Conservation (phyloP, 2,113 vertebrate genomes). For the Microcebus jonahi region DNA sequence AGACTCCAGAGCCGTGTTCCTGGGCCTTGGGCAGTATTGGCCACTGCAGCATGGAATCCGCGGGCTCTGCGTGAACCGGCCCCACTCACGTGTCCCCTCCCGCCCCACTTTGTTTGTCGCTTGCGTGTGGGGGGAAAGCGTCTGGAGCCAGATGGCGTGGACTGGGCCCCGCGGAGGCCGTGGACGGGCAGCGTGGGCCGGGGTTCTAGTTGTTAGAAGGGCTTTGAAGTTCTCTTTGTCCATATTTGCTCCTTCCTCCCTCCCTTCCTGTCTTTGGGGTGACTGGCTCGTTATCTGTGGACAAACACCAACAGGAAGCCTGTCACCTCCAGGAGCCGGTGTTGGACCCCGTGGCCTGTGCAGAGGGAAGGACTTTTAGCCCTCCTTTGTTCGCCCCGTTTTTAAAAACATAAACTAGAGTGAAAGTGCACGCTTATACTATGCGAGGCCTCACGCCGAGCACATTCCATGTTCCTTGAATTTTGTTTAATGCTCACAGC, state of each 20-base stretch:
- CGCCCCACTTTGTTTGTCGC: constrained; percentile 61
- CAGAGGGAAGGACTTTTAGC: neutral
- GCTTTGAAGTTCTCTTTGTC: neutral
- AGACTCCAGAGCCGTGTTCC: constrained; percentile 79
- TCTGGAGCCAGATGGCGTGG: neutral
- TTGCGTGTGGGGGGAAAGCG: neutral
- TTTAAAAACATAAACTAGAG: neutral
- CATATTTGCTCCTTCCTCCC: neutral
- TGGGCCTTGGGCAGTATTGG: constrained; percentile 87
- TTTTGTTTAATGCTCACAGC: neutral
- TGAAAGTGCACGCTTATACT: too few relatives aligned
- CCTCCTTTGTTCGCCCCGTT: neutral
- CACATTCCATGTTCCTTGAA: neutral
- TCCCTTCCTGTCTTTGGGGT: neutral
- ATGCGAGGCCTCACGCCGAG: neutral
- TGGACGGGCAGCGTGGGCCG: neutral
- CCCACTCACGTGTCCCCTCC: constrained; percentile 80
- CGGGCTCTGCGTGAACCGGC: constrained; percentile 84
- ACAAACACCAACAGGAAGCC: neutral
- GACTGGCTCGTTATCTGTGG: neutral
- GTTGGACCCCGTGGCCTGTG: neutral
- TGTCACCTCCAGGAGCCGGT: fast-evolving
- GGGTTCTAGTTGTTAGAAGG: neutral
- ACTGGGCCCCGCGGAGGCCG: neutral
- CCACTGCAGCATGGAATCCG: constrained; percentile 87